Evolutionary conservation across 1,140 invertebrate genomes (phyloP).

Genomic region (Drosophila nigrodunni): DNA sequence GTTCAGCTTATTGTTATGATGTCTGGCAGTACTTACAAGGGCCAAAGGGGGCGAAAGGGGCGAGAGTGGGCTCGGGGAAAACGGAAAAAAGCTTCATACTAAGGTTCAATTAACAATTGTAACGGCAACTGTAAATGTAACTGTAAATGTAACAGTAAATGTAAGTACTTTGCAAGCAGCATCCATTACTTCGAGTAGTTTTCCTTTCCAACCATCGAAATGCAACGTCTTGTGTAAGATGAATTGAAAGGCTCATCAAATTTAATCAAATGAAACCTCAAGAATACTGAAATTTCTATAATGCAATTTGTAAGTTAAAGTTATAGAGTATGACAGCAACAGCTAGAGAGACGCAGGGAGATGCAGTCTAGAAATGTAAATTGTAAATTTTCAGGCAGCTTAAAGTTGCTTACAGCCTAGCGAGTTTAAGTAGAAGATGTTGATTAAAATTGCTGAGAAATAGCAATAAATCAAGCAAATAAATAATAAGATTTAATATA

Average conservation of each 20-base stretch:
- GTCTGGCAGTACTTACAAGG: conserved; percentile 25
- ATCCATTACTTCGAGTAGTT: conserved; percentile 30
- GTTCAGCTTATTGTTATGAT: conserved; percentile 35
- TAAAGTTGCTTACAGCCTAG: too few relatives aligned
- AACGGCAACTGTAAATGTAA: conserved; percentile 15
- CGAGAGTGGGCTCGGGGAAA: neutral
- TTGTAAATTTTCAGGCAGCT: too few relatives aligned
- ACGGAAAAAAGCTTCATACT: neutral
- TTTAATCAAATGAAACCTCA: conserved; percentile 75
- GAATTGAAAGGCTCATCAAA: conserved; percentile 62
- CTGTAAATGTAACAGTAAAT: conserved; percentile 34
- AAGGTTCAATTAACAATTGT: conserved; percentile 33
- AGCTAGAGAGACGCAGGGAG: neutral
- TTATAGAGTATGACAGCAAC: neutral
- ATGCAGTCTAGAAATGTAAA: neutral
- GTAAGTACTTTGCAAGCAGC: conserved; percentile 21
- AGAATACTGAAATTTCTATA: conserved; percentile 8
- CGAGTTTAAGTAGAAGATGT: too few relatives aligned
- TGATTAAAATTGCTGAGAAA: too few relatives aligned
- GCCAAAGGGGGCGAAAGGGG: neutral
- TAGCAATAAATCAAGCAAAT: too few relatives aligned
- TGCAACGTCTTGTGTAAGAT: conserved; percentile 22
- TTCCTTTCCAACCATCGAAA: conserved; percentile 4
- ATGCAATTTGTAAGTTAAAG: conserved; percentile 3
- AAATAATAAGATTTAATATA: too few relatives aligned